phyloP scores from a whole-genome alignment of 1,140 invertebrate genomes.

The Tetragonula clypearis region DNA sequence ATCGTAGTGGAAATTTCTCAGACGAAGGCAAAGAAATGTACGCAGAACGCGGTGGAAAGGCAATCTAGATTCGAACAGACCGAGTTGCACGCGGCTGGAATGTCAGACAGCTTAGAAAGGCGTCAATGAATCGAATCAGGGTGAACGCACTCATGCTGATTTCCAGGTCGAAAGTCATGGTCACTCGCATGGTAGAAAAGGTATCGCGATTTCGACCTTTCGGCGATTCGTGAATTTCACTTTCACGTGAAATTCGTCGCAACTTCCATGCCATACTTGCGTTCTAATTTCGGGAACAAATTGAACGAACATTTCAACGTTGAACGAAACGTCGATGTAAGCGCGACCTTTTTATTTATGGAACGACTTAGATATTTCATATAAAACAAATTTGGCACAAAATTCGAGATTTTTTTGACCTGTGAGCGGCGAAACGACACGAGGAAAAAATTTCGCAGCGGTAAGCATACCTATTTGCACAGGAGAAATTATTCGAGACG shows the following conservation, averaged over 20 bases:
- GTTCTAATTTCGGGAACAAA: background rate
- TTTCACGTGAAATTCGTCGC: background rate
- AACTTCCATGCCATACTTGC: background rate
- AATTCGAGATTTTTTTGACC: background rate
- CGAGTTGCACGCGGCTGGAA: slow-evolving; percentile 30
- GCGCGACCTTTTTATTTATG: background rate
- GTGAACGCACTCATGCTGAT: slow-evolving; percentile 41
- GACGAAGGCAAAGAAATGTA: slow-evolving; percentile 56
- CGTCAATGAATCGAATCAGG: slow-evolving; percentile 54
- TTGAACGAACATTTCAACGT: too few relatives aligned
- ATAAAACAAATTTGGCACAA: too few relatives aligned
- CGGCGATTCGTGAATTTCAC: background rate
- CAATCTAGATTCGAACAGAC: slow-evolving; percentile 58
- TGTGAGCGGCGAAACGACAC: background rate
- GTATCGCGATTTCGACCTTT: background rate
- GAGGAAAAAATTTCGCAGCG: slow-evolving; percentile 24
- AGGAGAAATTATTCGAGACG: slow-evolving; percentile 61
- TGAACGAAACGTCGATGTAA: too few relatives aligned
- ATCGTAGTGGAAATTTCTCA: slow-evolving; percentile 7
- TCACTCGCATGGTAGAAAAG: background rate
- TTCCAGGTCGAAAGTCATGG: slow-evolving; percentile 54
- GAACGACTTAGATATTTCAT: too few relatives aligned
- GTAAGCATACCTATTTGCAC: background rate
- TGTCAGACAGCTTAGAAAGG: slow-evolving; percentile 44
- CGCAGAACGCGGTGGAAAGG: slow-evolving; percentile 51